Evolutionary conservation across 2,797 vertebrate species (phyloP).

Genomic region (Myoxocephalus aenaeus): DNA sequence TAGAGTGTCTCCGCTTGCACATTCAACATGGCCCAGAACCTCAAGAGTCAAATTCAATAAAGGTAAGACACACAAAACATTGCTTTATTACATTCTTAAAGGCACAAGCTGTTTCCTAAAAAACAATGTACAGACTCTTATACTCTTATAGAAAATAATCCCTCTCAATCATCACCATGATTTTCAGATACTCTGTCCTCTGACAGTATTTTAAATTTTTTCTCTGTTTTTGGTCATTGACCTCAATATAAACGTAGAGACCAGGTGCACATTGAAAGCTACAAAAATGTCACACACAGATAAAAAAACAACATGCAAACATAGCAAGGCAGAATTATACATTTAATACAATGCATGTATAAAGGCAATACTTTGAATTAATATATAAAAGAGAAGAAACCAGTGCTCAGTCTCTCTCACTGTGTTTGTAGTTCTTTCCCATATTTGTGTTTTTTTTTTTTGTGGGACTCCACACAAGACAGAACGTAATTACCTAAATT

Average conservation of each 20-base stretch:
- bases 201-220: background rate
- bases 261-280: background rate
- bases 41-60: slow-evolving; percentile 54
- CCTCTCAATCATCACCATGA: background rate
- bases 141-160: background rate
- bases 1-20: slow-evolving; percentile 33
- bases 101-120: background rate
- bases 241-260: background rate
- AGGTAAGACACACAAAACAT: slow-evolving; percentile 61
- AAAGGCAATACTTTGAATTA: background rate
- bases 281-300: background rate
- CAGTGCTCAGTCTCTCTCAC: background rate
- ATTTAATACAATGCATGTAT: background rate
- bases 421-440: slow-evolving; percentile 1
- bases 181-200: background rate
- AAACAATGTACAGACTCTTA: background rate
- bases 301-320: background rate
- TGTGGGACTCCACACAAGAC: slow-evolving; percentile 15
- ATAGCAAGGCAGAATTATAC: background rate
- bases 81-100: slow-evolving; percentile 8
- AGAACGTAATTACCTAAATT: slow-evolving; percentile 54
- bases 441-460: slow-evolving; percentile 8
- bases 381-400: background rate
- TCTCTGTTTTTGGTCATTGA: background rate
- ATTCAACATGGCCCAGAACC: slow-evolving; percentile 66